Evolutionary conservation across 2,797 vertebrate species (phyloP).

Genomic region (Ambastaia sidthimunki): DNA sequence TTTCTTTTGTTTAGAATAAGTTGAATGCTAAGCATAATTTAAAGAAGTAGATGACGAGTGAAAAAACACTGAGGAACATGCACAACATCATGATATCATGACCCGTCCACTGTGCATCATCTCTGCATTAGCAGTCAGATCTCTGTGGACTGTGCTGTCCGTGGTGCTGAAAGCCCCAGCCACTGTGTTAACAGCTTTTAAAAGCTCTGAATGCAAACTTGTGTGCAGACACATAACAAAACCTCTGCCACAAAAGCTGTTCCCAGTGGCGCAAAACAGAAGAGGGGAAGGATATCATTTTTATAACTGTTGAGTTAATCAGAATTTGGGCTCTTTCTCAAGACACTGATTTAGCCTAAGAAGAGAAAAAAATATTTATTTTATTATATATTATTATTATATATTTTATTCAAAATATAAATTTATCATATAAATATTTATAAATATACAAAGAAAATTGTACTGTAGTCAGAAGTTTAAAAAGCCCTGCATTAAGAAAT

Average conservation of each 20-base stretch:
- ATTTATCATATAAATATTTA: background rate
- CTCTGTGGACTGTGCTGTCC: constrained; percentile 71
- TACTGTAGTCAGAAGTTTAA: background rate
- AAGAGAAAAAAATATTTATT: background rate
- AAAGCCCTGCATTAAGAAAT: background rate
- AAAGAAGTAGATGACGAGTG: background rate
- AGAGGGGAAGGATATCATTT: constrained; percentile 12
- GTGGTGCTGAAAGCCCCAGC: constrained; percentile 61
- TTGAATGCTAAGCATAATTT: background rate
- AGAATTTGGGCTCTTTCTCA: background rate
- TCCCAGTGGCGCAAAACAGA: constrained; percentile 17
- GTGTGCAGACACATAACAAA: constrained; percentile 57
- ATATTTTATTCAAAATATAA: background rate
- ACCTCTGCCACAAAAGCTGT: constrained; percentile 35
- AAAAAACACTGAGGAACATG: constrained; percentile 4
- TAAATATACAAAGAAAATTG: background rate
- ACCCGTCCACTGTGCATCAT: background rate
- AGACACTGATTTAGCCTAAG: background rate
- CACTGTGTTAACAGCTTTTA: constrained; percentile 68
- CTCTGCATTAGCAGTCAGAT: constrained; percentile 72
- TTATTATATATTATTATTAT: background rate
- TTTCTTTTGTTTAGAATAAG: background rate
- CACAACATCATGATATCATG: background rate
- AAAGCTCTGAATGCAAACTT: constrained; percentile 69
- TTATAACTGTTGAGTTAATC: background rate